Conservation (phyloP, 2,113 vertebrate species). For the Neomonachus schauinslandi region DNA sequence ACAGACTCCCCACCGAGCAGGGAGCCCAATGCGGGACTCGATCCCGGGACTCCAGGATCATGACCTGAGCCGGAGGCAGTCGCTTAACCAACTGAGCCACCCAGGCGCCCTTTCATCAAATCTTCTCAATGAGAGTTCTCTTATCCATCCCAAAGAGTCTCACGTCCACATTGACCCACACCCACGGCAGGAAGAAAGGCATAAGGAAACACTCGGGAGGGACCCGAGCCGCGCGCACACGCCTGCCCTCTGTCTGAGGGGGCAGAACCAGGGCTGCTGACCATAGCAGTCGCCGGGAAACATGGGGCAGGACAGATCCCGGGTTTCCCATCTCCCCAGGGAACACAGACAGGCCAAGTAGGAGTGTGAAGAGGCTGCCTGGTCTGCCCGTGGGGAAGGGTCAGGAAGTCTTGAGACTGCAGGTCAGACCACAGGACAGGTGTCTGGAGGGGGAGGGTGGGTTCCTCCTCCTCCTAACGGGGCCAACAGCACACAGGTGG, state of each 20-base stretch:
- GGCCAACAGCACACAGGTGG: background rate
- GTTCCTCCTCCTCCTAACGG: background rate
- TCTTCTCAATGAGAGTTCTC: background rate
- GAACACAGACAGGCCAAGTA: background rate
- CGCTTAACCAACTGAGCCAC: too few relatives aligned
- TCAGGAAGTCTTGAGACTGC: background rate
- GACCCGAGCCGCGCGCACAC: background rate
- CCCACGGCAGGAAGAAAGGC: accelerated
- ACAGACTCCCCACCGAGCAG: too few relatives aligned
- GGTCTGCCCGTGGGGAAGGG: background rate
- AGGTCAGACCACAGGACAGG: background rate
- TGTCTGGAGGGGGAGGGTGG: background rate
- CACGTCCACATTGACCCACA: background rate
- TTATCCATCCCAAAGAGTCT: background rate
- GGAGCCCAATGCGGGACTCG: too few relatives aligned
- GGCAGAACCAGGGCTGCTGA: background rate
- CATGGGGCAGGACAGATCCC: background rate
- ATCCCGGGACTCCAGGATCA: too few relatives aligned
- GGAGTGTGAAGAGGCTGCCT: background rate
- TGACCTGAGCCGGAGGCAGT: too few relatives aligned
- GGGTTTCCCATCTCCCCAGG: background rate
- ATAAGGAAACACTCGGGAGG: background rate
- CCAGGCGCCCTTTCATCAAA: background rate
- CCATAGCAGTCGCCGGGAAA: background rate
- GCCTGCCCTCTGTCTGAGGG: background rate